Evolutionary conservation across 2,797 vertebrate species (phyloP).

Genomic region (Chelidonichthys spinosus): DNA sequence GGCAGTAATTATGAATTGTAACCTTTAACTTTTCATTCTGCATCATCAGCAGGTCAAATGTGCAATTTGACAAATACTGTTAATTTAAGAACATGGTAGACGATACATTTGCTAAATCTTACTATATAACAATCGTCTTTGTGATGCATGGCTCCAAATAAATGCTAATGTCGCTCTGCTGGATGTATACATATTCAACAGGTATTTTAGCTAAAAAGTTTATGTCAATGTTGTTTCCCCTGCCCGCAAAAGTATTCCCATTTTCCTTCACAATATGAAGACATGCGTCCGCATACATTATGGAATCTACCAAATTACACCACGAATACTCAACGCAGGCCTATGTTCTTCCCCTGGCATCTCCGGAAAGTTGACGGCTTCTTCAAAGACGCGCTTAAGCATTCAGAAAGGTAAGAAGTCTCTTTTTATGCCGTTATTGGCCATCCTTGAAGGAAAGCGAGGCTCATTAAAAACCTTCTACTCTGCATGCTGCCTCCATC

Average conservation of each 20-base stretch:
- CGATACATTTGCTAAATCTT: no score
- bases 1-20: no score
- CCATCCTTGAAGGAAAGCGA: constrained; percentile 25
- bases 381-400: constrained; percentile 16
- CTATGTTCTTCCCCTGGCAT: constrained; percentile 9
- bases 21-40: background rate
- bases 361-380: constrained; percentile 21
- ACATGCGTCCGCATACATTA: background rate
- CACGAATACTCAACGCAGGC: background rate
- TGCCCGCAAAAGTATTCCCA: background rate
- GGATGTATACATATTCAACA: background rate
- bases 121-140: no score
- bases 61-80: background rate
- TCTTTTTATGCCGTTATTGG: background rate
- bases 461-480: constrained; percentile 28
- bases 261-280: background rate
- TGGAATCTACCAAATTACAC: constrained; percentile 1
- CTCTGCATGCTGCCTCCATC: background rate
- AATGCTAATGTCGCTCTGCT: background rate
- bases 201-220: background rate
- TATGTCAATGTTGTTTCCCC: background rate
- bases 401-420: constrained; percentile 6
- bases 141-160: background rate
- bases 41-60: background rate
- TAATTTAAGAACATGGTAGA: background rate